phyloP scores from a whole-genome alignment of 2,797 vertebrate genomes.

The Spinibarbus caldwelli region DNA sequence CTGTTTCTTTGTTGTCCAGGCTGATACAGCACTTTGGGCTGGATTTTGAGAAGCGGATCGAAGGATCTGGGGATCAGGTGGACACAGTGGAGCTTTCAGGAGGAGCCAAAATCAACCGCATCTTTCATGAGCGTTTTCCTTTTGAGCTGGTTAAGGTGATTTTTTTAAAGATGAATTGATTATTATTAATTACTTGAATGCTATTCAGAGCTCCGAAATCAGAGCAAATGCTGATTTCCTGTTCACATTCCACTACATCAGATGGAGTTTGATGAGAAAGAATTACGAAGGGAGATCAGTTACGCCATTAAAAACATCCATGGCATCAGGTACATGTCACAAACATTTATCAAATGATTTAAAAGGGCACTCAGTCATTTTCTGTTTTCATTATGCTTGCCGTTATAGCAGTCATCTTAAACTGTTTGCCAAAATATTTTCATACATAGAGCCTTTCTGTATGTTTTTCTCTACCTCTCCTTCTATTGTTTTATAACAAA shows the following conservation, averaged over 20 bases:
- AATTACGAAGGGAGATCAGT: constrained; percentile 88
- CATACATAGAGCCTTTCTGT: neutral
- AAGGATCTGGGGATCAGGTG: constrained; percentile 90
- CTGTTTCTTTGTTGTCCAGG: constrained; percentile 63
- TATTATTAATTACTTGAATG: neutral
- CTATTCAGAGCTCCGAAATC: neutral
- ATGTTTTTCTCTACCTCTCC: neutral
- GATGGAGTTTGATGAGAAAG: constrained; percentile 91
- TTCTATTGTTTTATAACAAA: neutral
- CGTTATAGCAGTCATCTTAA: neutral
- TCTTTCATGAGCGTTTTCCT: constrained; percentile 93
- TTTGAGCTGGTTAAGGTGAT: constrained; percentile 78
- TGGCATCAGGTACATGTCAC: constrained; percentile 85
- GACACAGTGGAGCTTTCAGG: constrained; percentile 89
- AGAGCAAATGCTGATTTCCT: neutral
- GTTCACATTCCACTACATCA: constrained; percentile 59
- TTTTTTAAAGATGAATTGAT: neutral
- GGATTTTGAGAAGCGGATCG: constrained; percentile 92
- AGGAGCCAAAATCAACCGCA: constrained; percentile 92
- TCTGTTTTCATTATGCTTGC: neutral
- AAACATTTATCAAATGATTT: neutral
- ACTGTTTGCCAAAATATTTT: neutral
- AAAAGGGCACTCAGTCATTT: neutral
- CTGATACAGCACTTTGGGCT: constrained; percentile 88
- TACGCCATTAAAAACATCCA: constrained; percentile 97